These are phyloP conservation scores for Malurus cyaneus DNA, from an alignment of 2,113 vertebrate species.

Conservation along the genomic window DNA sequence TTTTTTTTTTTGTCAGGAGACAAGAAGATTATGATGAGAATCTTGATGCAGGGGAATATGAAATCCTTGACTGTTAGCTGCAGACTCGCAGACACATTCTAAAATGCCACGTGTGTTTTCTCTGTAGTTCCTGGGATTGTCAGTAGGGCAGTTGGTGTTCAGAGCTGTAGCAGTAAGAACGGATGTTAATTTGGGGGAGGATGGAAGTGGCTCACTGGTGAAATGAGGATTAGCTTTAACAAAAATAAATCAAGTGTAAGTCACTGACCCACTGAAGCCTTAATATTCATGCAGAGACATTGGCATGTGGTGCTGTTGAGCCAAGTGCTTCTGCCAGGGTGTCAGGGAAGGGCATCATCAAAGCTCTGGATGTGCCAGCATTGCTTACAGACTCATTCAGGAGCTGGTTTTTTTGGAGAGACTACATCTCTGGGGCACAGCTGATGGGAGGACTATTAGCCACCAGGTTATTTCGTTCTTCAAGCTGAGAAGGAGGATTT, in stretches of 20 bases:
- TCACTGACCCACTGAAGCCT: slow-evolving; percentile 18
- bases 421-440: background rate
- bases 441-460: background rate
- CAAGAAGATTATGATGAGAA: background rate
- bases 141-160: background rate
- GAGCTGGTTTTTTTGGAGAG: background rate
- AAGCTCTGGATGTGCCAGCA: background rate
- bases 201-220: background rate
- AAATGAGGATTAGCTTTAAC: background rate
- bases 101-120: background rate
- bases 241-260: background rate
- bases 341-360: background rate
- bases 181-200: background rate
- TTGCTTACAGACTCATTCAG: background rate
- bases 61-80: background rate
- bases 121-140: background rate
- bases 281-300: background rate
- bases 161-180: background rate
- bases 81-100: background rate
- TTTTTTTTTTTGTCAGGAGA: background rate
- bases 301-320: background rate
- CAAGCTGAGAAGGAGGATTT: background rate
- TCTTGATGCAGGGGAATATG: background rate
- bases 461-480: background rate
- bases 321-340: background rate